Evolutionary conservation across 2,113 vertebrate species (phyloP), one percentile per base, ranked within the genome.

Genomic region (Okapia johnstoni): DNA sequence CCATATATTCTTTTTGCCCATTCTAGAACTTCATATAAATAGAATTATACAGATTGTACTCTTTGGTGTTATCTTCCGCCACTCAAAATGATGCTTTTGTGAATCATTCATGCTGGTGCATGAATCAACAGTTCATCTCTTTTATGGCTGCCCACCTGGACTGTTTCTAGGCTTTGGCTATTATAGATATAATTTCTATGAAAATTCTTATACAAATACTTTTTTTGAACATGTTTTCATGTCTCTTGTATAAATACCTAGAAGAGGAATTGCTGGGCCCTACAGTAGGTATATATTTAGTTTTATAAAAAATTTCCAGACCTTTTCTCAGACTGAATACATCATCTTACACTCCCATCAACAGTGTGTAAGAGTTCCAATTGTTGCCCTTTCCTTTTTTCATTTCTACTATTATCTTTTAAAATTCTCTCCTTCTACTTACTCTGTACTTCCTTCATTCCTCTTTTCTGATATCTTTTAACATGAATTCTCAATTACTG

Each of bases 261-360:
- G 54, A 97, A 92, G 10, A 66, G 6, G 17, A 94, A 85, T 79
- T 66, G 15, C 50, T 92, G 55, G 16, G 52, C 16, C 9, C 16
- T 55, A 55, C 25, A 43, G 52, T 60, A 48, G 25, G 7, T 33
- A 80, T 25, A 48, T 80, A 60, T 77, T 92, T 88, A 40, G 48
- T 81, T 89, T 85, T 77, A 66, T 58, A n/a, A 95, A 58, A 92
- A 84, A 96, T 43, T 77, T 89, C 30, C 40, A 96, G 36, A 81
- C 3, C n/a, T 83, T 90, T 73, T 58, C 79, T 81, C 85, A 70
- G 50, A 81, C 15, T 85, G 21, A 93, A 55, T 36, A 5, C 26
- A 85, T 19, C 6, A 79, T 88, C n/a, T 61, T 52, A 93, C 1
- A 25, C 46, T 93, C 36, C 23, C 14, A 80, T 23, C 21, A 88